Percentiles rank a stretch among this genome's conserved stretches.
phyloP scores from a whole-genome alignment of 2,888 invertebrate genomes.

The Ceramica pisi region DNA sequence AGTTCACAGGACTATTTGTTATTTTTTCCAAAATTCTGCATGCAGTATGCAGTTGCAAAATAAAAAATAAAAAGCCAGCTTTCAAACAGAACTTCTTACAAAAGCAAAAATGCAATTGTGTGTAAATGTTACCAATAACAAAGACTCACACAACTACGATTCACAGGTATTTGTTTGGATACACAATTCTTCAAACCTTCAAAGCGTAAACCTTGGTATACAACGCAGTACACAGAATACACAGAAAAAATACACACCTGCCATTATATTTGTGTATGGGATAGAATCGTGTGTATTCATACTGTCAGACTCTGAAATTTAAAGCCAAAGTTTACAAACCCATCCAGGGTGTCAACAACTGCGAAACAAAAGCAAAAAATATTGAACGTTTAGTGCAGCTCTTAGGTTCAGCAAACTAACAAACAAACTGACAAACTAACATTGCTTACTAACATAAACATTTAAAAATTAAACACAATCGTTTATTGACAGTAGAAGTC shows the following conservation, averaged over 20 bases:
- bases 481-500: neutral
- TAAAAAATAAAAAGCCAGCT: neutral
- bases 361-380: neutral
- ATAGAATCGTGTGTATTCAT: constrained; percentile 34
- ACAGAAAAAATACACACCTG: constrained; percentile 33
- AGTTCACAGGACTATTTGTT: too few relatives aligned
- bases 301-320: constrained; percentile 38
- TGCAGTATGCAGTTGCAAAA: too few relatives aligned
- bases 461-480: neutral
- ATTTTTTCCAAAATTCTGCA: too few relatives aligned
- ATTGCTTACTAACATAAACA: neutral
- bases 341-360: constrained; percentile 4
- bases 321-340: constrained; percentile 28
- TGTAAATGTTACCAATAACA: neutral
- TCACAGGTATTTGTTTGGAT: constrained; percentile 23
- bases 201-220: constrained; percentile 25
- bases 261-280: constrained; percentile 30
- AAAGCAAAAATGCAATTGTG: too few relatives aligned
- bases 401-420: neutral
- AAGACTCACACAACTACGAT: constrained; percentile 2
- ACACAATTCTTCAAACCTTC: constrained; percentile 34
- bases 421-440: too few relatives aligned
- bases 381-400: neutral
- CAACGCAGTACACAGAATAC: constrained; percentile 27
- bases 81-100: too few relatives aligned